Conservation (phyloP, 2,113 vertebrate species). For the Petroica traversi region DNA sequence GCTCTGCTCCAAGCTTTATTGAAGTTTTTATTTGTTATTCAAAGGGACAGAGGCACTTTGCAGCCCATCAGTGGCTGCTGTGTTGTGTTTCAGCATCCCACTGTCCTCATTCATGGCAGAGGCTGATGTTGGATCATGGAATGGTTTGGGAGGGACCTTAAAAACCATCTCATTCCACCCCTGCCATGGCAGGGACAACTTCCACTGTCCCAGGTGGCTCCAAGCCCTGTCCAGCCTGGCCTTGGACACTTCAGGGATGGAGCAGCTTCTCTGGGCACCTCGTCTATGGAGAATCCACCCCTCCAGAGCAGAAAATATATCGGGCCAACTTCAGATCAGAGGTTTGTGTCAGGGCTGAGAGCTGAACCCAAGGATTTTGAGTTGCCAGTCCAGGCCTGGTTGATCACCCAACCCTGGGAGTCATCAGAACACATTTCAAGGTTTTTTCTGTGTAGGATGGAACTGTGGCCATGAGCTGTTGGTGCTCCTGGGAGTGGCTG, state of each 20-base stretch:
- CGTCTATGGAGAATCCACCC: rapidly evolving
- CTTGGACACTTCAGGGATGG: not conserved
- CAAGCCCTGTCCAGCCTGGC: rapidly evolving
- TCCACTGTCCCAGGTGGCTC: rapidly evolving
- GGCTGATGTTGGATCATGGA: not conserved
- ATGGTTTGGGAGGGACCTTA: not conserved
- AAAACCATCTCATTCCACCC: rapidly evolving
- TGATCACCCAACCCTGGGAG: not conserved
- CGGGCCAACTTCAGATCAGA: rapidly evolving
- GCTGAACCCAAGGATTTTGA: not conserved
- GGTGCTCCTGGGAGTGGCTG: rapidly evolving
- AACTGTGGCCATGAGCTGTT: rapidly evolving
- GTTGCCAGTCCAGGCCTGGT: too few species aligned
- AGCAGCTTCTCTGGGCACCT: not conserved
- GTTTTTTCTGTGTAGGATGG: rapidly evolving
- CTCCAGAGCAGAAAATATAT: rapidly evolving
- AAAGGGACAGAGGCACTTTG: not conserved
- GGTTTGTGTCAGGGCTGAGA: not conserved
- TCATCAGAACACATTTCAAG: rapidly evolving
- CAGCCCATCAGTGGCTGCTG: not conserved
- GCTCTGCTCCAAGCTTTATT: rapidly evolving
- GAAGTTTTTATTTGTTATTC: rapidly evolving
- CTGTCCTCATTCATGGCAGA: rapidly evolving
- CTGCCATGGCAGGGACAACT: not conserved
- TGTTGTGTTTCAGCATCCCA: not conserved